phyloP scores from a whole-genome alignment of 2,113 vertebrate genomes.

The Hippocampus guttulatus region DNA sequence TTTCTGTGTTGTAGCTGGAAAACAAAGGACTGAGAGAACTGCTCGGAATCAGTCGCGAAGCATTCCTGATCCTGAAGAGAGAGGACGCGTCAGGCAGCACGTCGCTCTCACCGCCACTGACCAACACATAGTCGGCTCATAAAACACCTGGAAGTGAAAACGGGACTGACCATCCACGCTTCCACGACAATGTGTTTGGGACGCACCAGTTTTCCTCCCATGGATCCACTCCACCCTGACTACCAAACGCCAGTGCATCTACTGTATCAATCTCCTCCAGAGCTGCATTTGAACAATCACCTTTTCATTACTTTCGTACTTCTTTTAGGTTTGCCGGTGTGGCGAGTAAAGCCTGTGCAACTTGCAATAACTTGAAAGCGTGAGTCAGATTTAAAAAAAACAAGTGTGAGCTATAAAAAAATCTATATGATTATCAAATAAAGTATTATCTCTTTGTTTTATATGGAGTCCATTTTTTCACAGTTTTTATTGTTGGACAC shows the following conservation, averaged over 20 bases:
- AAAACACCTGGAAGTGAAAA: constrained; percentile 78
- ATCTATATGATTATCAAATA: not conserved
- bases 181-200: constrained; percentile 16
- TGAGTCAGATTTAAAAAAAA: constrained; percentile 40
- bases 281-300: constrained; percentile 19
- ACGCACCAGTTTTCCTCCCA: constrained; percentile 3
- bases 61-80: constrained; percentile 85
- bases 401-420: constrained; percentile 55
- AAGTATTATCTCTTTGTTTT: not conserved
- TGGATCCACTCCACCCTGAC: constrained; percentile 3
- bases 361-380: constrained; percentile 40
- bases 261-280: constrained; percentile 15
- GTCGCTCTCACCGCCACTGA: constrained; percentile 82
- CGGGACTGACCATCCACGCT: not conserved
- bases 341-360: constrained; percentile 39
- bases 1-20: constrained; percentile 71
- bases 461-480: not conserved
- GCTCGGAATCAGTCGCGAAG: constrained; percentile 92
- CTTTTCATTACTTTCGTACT: constrained; percentile 10
- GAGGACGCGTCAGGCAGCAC: constrained; percentile 84
- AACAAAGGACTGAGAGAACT: constrained; percentile 91
- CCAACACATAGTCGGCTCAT: constrained; percentile 81
- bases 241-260: not conserved
- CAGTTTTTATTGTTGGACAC: not conserved
- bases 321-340: constrained; percentile 29